Percentiles rank a stretch among this genome's conserved stretches.
phyloP scores from a whole-genome alignment of 2,797 vertebrate genomes.

The Peromyscus melanophrys region DNA sequence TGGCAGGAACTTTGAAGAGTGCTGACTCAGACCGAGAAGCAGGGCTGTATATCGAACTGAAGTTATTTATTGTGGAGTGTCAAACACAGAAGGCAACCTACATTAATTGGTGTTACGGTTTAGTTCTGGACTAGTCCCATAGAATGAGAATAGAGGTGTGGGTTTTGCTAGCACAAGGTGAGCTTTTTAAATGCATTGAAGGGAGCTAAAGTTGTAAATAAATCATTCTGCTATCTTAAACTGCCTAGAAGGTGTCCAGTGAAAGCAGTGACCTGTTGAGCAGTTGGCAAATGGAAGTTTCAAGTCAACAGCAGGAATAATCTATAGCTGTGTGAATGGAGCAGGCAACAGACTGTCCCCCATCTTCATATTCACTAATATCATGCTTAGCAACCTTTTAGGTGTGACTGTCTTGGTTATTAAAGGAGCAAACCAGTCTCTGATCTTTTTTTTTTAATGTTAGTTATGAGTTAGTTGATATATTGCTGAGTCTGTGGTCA shows the following conservation, averaged over 20 bases:
- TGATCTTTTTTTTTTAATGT: neutral
- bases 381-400: neutral
- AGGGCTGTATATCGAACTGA: conserved; percentile 74
- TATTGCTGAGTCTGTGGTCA: neutral
- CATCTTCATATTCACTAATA: conserved; percentile 46
- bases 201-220: conserved; percentile 55
- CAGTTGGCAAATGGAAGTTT: conserved; percentile 40
- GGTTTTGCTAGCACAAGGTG: conserved; percentile 69
- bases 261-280: conserved; percentile 60
- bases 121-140: conserved; percentile 7
- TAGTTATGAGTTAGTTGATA: neutral
- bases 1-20: neutral
- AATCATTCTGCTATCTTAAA: neutral
- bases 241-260: neutral
- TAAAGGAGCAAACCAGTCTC: neutral
- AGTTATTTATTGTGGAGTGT: conserved; percentile 80
- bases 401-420: neutral
- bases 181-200: conserved; percentile 72
- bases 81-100: conserved; percentile 79
- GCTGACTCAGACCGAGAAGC: neutral
- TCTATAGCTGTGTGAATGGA: neutral
- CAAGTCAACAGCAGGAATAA: neutral
- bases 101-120: conserved; percentile 82
- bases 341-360: neutral
- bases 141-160: conserved; percentile 44